Percentiles rank a stretch among this genome's conserved stretches.
Evolutionary conservation across 1,140 invertebrate species (phyloP).

Genomic region (Drosophila sechellia): DNA sequence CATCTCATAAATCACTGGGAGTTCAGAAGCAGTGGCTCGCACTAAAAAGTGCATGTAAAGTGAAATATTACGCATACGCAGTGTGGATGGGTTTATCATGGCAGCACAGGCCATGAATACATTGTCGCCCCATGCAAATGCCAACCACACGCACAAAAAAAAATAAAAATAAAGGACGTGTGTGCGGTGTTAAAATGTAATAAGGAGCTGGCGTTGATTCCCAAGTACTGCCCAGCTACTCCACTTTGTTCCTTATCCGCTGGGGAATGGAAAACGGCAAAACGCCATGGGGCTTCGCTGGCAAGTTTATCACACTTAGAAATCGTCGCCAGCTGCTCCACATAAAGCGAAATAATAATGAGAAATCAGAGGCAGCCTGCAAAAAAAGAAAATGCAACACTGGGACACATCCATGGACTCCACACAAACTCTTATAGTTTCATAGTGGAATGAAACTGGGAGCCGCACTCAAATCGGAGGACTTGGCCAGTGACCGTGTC

Average conservation of each 20-base stretch:
- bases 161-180: background rate
- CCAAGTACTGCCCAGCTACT: conserved; percentile 56
- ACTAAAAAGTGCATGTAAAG: conserved; percentile 59
- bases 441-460: conserved; percentile 12
- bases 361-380: conserved; percentile 63
- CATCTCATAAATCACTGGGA: conserved; percentile 49
- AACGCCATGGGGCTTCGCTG: conserved; percentile 33
- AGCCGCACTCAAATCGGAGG: conserved; percentile 32
- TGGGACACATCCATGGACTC: conserved; percentile 24
- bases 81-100: conserved; percentile 56
- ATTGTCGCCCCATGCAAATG: conserved; percentile 28
- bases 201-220: conserved; percentile 59
- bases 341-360: conserved; percentile 81
- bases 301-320: conserved; percentile 74
- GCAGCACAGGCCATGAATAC: conserved; percentile 39
- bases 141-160: background rate
- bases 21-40: conserved; percentile 13
- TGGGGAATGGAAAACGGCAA: no score
- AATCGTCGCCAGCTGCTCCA: conserved; percentile 65
- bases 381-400: conserved; percentile 43
- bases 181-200: conserved; percentile 61
- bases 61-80: conserved; percentile 75
- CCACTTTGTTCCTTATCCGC: conserved; percentile 14
- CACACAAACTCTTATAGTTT: background rate
- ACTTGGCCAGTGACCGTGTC: conserved; percentile 53